Percentiles rank a stretch among this genome's conserved stretches.
Evolutionary conservation across 1,140 invertebrate genomes (phyloP).

Genomic region (Eciton burchellii): DNA sequence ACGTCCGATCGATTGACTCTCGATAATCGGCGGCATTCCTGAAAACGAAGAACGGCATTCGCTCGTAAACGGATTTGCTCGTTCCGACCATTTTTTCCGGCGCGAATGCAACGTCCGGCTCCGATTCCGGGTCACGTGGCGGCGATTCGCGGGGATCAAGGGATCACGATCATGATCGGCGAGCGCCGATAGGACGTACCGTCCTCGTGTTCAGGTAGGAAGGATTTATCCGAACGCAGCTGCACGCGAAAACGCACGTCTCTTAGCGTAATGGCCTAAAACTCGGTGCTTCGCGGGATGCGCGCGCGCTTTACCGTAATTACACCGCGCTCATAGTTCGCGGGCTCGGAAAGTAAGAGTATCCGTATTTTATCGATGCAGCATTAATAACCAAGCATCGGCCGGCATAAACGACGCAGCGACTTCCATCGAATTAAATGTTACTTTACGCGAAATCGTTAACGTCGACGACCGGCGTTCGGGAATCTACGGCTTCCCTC

Average conservation of each 20-base stretch:
- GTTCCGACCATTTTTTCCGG: neutral
- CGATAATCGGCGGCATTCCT: neutral
- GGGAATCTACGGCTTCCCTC: slow-evolving; percentile 42
- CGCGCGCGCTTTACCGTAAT: slow-evolving; percentile 46
- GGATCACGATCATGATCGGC: neutral
- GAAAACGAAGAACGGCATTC: neutral
- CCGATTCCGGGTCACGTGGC: slow-evolving; percentile 10
- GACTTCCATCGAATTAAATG: slow-evolving; percentile 51
- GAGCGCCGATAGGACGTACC: slow-evolving; percentile 31
- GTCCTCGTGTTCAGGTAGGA: slow-evolving; percentile 1
- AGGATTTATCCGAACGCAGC: slow-evolving; percentile 43
- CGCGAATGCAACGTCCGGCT: slow-evolving; percentile 2
- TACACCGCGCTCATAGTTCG: slow-evolving; percentile 49
- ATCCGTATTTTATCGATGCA: slow-evolving; percentile 52
- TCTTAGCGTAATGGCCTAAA: too few relatives aligned
- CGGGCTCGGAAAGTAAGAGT: slow-evolving; percentile 27
- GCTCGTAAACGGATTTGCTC: neutral
- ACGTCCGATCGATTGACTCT: neutral
- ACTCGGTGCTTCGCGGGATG: slow-evolving; percentile 10
- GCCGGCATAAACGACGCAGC: slow-evolving; percentile 53
- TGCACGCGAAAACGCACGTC: slow-evolving; percentile 36
- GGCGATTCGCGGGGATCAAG: neutral
- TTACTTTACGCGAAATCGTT: slow-evolving; percentile 58
- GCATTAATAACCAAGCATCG: slow-evolving; percentile 47
- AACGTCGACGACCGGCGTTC: slow-evolving; percentile 5